These are phyloP conservation scores for Drosophila kurseongensis DNA, from an alignment of 1,140 invertebrate genomes.

Conservation along the genomic window DNA sequence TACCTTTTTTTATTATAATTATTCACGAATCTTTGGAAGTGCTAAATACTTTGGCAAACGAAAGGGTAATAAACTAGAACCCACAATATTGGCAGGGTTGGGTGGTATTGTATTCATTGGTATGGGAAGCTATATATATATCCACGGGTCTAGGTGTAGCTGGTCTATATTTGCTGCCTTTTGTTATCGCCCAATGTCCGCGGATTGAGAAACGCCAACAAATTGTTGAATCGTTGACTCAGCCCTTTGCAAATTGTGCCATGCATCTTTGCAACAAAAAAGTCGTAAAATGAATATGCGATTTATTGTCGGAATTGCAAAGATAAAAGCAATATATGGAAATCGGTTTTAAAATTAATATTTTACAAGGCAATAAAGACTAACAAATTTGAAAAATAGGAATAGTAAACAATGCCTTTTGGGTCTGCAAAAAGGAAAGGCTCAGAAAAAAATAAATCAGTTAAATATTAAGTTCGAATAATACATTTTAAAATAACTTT, in stretches of 20 bases:
- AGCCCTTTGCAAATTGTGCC: constrained; percentile 59
- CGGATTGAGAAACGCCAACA: constrained; percentile 34
- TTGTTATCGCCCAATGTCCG: constrained; percentile 43
- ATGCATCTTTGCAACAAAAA: constrained; percentile 44
- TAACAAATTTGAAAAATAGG: neutral
- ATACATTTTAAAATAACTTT: no score
- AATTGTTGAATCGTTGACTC: constrained; percentile 80
- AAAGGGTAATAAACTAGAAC: constrained; percentile 12
- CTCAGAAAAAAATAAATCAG: no score
- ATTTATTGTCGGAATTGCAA: constrained; percentile 50
- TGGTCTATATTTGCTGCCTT: constrained; percentile 41
- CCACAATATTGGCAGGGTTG: constrained; percentile 21
- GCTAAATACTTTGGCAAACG: neutral
- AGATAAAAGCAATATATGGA: constrained; percentile 18
- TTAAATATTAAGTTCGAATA: no score
- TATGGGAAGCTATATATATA: constrained; percentile 15
- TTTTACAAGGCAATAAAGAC: neutral
- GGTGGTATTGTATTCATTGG: constrained; percentile 18
- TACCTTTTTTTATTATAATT: no score
- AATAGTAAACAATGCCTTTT: no score
- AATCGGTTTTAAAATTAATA: constrained; percentile 25
- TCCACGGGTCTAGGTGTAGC: constrained; percentile 26
- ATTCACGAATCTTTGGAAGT: neutral
- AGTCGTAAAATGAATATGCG: constrained; percentile 45
- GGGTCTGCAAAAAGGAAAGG: no score